Conservation (phyloP, 2,888 invertebrate genomes). For the Muscina levida region DNA sequence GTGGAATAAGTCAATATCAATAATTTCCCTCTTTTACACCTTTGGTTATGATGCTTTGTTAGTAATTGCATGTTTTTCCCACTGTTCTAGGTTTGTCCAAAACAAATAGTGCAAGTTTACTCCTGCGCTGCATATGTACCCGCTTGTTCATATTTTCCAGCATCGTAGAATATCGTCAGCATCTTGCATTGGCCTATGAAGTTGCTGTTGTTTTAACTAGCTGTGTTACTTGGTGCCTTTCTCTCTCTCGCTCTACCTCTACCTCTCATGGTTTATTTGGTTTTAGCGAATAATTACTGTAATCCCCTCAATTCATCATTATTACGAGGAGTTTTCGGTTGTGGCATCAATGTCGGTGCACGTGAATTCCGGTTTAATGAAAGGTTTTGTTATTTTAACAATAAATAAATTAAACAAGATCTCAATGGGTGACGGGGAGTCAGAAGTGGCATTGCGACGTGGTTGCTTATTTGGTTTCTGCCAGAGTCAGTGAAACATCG, state of each 20-base stretch:
- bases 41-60: too few species aligned
- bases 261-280: conserved; percentile 54
- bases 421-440: neutral
- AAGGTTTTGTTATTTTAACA: conserved; percentile 47
- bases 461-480: conserved; percentile 5
- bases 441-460: neutral
- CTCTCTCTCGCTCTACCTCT: conserved; percentile 32
- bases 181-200: neutral
- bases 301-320: conserved; percentile 77
- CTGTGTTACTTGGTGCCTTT: too few species aligned
- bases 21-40: too few species aligned
- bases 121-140: conserved; percentile 33
- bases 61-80: too few species aligned
- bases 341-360: conserved; percentile 52
- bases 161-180: neutral
- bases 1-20: too few species aligned
- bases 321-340: conserved; percentile 66
- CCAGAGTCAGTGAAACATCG: conserved; percentile 3
- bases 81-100: too few species aligned
- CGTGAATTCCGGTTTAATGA: conserved; percentile 59
- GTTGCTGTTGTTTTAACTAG: neutral
- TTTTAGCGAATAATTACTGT: conserved; percentile 70
- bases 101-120: conserved; percentile 37
- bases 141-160: neutral
- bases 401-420: conserved; percentile 43